Base-by-base conservation (phyloP, 2,113 vertebrate genomes). In the Brachyhypopomus occidentalis region DNA sequence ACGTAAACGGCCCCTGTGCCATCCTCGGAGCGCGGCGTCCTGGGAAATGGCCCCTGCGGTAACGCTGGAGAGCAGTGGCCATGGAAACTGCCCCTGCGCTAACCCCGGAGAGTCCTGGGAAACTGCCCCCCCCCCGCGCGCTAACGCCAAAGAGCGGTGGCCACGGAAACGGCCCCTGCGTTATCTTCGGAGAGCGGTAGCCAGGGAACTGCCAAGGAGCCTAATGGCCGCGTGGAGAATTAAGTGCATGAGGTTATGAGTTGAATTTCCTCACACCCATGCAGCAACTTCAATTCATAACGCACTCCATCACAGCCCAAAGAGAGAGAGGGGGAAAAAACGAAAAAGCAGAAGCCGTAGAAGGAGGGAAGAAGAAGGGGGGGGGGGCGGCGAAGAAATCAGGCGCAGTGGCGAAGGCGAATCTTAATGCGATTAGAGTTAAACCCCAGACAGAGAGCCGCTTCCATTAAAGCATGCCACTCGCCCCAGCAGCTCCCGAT, bases 371-470 rank as follows among this genome's bases (percentile, higher is more conserved):
- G 41, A 9, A 48, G 16, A 6, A 22, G 27, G 30, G 25, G 52
- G 62, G 64, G 79, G 12, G 48, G 73, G 52, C 60, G 87, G 87
- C 9, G 88, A 88, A 90, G 89, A 91, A 89, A 90, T 41, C 86
- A 88, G 88, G 89, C 86, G 82, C 59, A 77, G 91, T 83, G 90
- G 89, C 90, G 89, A 91, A 89, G 91, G 90, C 84, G 85, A 90
- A 90, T 90, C 91, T 92, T 94, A 94, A 94, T 93, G 92, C 89
- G 88, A 93, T 93, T 92, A 89, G 81, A 90, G 89, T 90, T 91
- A 83, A 92, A 92, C 89, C 92, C 89, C 91, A 93, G 92, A 92
- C 91, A 90, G 90, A 88, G 91, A 92, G 89, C 89, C 88, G 89
- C 90, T 92, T 92, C 91, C 89, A 92, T 94, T 92, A 92, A 92